Evolutionary conservation across 37 sponge, comb jelly and placozoan genomes (phyloP), one percentile per base, ranked within the genome.

Genomic region (Chondrilla cf. caribensis): DNA sequence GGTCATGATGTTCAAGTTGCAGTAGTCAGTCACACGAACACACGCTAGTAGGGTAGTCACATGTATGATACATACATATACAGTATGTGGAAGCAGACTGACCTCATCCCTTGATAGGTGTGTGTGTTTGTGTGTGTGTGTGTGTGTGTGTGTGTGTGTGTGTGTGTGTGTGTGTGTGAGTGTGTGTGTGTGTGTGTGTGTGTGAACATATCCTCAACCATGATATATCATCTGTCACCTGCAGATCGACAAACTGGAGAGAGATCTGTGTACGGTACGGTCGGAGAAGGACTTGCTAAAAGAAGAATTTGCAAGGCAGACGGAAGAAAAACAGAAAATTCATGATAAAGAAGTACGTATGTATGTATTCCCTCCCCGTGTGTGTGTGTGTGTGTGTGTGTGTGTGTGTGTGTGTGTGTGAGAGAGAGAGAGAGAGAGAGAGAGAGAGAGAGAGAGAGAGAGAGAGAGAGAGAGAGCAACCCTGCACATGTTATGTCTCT

Each of bases 301-400:
- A 15, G 41, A n/a, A 21, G 76, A 6, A 0, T 25, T 73, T 19
- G 18, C 44, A 19, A 73, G 36, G 43, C 76, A 73, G 14, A 39
- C 24, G 7, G 43, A 73, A 39, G 44, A 73, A 0, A 21, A 39
- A 24, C 41, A 73, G 44, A 73, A 37, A 42, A 40, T n/a, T 21
- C 76, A 39, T 14, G 76, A 38, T 21, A 73, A 24, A 40, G 76
- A 73, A 37, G 76, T 73, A 14, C 4, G 35, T 67, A 4, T 67
- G 68, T 67, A 4, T 67, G 68, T 67, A 4, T 29, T n/a, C n/a
- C n/a, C n/a, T n/a, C n/a, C n/a, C n/a, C 4, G 35, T 67, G 35
- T 67, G 68, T 67, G 35, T 67, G 68, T 67, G 35, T 29, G 68
- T 67, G 35, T 67, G 68, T 67, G 68, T 60, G 64, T 60, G 64